These are phyloP conservation scores for Agrenia bidenticulata DNA, from an alignment of 2,888 invertebrate species.

Conservation along the genomic window DNA sequence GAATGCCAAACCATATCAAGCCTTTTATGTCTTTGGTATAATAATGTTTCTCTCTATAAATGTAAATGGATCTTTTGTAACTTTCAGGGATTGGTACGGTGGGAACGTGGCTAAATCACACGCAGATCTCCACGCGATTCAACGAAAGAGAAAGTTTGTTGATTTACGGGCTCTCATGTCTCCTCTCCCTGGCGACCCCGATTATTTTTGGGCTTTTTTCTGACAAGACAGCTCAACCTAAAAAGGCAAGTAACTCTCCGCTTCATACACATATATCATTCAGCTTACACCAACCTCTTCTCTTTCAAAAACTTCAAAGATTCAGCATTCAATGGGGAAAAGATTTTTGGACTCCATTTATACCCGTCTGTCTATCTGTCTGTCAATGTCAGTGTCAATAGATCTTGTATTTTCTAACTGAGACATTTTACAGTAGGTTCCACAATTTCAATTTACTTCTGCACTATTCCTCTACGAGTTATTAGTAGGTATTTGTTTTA, in stretches of 20 bases:
- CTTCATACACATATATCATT: not conserved
- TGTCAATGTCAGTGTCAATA: conserved; percentile 1
- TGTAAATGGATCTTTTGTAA: too few relatives aligned
- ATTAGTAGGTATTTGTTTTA: too few relatives aligned
- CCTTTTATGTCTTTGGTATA: too few relatives aligned
- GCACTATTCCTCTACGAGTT: too few relatives aligned
- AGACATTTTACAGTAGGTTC: too few relatives aligned
- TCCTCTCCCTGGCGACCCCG: conserved; percentile 48
- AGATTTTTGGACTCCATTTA: not conserved
- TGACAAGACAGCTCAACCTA: conserved; percentile 49
- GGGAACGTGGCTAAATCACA: conserved; percentile 49
- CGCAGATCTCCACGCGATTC: conserved; percentile 43
- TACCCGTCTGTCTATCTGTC: not conserved
- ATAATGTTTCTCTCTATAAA: too few relatives aligned
- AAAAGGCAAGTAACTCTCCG: conserved; percentile 42
- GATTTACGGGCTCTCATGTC: conserved; percentile 47
- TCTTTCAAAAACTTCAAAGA: not conserved
- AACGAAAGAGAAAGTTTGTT: conserved; percentile 47
- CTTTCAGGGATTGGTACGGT: conserved; percentile 41
- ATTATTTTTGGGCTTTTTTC: conserved; percentile 50
- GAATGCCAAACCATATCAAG: too few relatives aligned
- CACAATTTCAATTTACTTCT: too few relatives aligned
- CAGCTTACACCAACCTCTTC: not conserved
- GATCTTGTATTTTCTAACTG: too few relatives aligned
- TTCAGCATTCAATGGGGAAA: too few relatives aligned